These are phyloP conservation scores for Episyrphus balteatus DNA, from an alignment of 1,140 invertebrate species.

Conservation along the genomic window DNA sequence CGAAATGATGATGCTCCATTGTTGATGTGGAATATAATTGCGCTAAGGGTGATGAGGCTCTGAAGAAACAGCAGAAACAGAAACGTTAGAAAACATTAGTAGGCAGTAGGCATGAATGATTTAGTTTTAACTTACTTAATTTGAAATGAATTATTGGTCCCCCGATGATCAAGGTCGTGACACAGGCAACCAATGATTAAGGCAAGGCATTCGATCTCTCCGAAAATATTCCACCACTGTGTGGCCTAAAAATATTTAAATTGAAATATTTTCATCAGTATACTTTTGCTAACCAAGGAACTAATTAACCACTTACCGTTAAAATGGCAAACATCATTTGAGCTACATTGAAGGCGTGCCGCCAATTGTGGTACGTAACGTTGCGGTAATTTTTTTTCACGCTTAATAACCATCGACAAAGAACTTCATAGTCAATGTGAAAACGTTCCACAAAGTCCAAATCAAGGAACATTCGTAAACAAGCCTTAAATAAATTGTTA, in stretches of 20 bases:
- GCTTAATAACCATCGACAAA: constrained; percentile 82
- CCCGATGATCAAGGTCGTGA: constrained; percentile 91
- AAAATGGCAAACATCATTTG: constrained; percentile 95
- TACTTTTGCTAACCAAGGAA: neutral
- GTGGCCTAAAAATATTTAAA: constrained; percentile 51
- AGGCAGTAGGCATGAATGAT: too few relatives aligned
- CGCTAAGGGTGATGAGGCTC: constrained; percentile 81
- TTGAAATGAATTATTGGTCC: constrained; percentile 97
- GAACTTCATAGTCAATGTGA: constrained; percentile 79
- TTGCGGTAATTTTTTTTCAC: constrained; percentile 96
- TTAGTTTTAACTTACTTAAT: constrained; percentile 64
- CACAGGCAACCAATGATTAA: constrained; percentile 92
- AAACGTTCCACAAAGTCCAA: constrained; percentile 81
- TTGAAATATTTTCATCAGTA: neutral
- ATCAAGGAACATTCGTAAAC: constrained; percentile 83
- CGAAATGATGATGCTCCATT: constrained; percentile 96
- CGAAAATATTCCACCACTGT: constrained; percentile 85
- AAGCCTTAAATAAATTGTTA: constrained; percentile 49
- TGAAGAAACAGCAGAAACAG: constrained; percentile 26
- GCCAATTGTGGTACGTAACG: constrained; percentile 95
- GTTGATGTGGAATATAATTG: constrained; percentile 91
- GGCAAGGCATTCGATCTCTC: constrained; percentile 84
- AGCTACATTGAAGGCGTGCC: constrained; percentile 90
- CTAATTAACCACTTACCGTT: constrained; percentile 49
- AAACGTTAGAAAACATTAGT: neutral